Conservation (phyloP, 2,113 vertebrate species). For the Alectura lathami region DNA sequence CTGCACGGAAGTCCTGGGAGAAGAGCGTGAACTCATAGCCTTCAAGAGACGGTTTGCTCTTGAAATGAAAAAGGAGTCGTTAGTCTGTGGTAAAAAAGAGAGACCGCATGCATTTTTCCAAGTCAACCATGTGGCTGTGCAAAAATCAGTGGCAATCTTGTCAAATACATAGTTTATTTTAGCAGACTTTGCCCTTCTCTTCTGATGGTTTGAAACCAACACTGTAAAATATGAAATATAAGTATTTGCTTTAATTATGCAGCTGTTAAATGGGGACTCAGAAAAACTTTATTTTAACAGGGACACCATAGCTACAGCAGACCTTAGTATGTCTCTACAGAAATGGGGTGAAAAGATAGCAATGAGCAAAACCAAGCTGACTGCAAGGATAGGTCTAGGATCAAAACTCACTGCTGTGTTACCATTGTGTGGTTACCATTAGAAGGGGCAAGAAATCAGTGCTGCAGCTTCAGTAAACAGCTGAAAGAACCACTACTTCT, state of each 20-base stretch:
- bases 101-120: not conserved
- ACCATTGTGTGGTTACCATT: not conserved
- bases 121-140: not conserved
- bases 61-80: not conserved
- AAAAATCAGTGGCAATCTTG: not conserved
- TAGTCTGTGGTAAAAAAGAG: not conserved
- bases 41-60: not conserved
- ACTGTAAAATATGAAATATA: not conserved
- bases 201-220: not conserved
- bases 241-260: not conserved
- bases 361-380: not conserved
- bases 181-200: not conserved
- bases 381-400: not conserved
- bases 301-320: not conserved
- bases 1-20: not conserved
- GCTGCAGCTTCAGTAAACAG: rapidly evolving
- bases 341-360: not conserved
- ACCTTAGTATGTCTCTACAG: not conserved
- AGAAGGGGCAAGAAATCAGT: not conserved
- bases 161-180: not conserved
- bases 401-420: not conserved
- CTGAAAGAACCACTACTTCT: not conserved
- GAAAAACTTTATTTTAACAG: not conserved
- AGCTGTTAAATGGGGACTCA: not conserved
- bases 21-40: not conserved